Base-by-base conservation (phyloP, 2,888 invertebrate genomes). In the Nomada ruficornis region DNA sequence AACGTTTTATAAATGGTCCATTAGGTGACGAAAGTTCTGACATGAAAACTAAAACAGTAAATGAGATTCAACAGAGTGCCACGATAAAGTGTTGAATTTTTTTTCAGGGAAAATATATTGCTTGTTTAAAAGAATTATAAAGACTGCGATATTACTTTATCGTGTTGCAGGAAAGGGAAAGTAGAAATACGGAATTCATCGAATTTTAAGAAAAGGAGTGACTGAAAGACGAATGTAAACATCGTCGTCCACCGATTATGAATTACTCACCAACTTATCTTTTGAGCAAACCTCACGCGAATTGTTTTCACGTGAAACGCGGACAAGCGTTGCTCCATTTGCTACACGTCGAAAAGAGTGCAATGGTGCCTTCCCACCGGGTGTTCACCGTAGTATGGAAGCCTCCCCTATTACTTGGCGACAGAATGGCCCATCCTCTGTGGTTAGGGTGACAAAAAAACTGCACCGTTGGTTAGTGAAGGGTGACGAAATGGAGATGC, bases 381-480 rank as follows among this genome's bases (percentile, higher is more conserved):
- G 82, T 55, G 82, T 83, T 62, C 82, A 80, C 50, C 20, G n/a
- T 15, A 62, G 13, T 64, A 36, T 23, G 54, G 9, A 68, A 65
- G 26, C 23, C 52, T 23, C 57, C 71, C 63, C 47, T 20, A 9
- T 54, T 9, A 44, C 44, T n/a, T 62, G 5, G 36, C 55, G 1
- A 54, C n/a, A 11, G n/a, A 10, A 36, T 50, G 29, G 5, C 44
- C 44, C n/a, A 52, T 3, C 13, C 5, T 23, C 23, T 1, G n/a
- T 64, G 13, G 54, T 36, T 26, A 11, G 18, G 23, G 29, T 5
- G 10, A 26, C 23, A 10, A 55, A 10, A 47, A 62, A 4, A 10
- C 36, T 20, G 23, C 18, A 42, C 10, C 0, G 0, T 23, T 44
- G 13, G 50, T 20, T 5, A 20, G 52, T 11, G 52, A 64, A 52